Base-by-base conservation (phyloP, 2,888 invertebrate genomes). In the Ganaspis brasiliensis region DNA sequence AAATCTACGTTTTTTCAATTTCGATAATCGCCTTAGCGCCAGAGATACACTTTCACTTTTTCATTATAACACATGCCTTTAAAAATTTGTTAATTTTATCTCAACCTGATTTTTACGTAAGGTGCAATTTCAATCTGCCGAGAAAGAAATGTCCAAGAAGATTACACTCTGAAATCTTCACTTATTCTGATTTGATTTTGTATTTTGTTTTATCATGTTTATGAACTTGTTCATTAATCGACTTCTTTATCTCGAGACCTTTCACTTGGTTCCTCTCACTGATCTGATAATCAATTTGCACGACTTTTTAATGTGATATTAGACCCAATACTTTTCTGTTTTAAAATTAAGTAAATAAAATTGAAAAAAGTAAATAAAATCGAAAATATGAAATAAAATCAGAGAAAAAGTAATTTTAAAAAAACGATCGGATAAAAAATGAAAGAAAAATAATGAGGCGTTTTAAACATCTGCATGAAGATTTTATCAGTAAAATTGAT, bases 41-140 rank as follows among this genome's bases (percentile, higher is more conserved):
- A 63, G 40, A 63, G 40, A 63, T 67, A 67, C 14, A 40, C 45
- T 67, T 67, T 67, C 45, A 45, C 67, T 67, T 67, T 63, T 67
- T 56, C 21, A 2, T 63, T 45, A n/a, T n/a, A 24, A 45, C 40
- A 19, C 37, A 19, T 40, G n/a, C 9, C n/a, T 24, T 45, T 67
- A 12, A 19, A 56, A 16, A 45, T 26, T 8, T 45, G 45, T 26
- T 16, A 24, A 21, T 45, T 67, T 45, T 45, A 26, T 26, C n/a
- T 67, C 24, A 24, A 9, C 45, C 26, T n/a, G n/a, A 67, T 67
- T 26, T 67, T 67, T 67, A 45, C 45, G 26, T 24, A 67, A 67
- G 40, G 63, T 19, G 3, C 19, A 19, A 37, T 19, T 37, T 40
- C 19, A 63, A 14, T 63, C 35, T 67, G 19, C 16, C 5, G 19